phyloP scores from a whole-genome alignment of 2,113 vertebrate species.

The Excalfactoria chinensis region DNA sequence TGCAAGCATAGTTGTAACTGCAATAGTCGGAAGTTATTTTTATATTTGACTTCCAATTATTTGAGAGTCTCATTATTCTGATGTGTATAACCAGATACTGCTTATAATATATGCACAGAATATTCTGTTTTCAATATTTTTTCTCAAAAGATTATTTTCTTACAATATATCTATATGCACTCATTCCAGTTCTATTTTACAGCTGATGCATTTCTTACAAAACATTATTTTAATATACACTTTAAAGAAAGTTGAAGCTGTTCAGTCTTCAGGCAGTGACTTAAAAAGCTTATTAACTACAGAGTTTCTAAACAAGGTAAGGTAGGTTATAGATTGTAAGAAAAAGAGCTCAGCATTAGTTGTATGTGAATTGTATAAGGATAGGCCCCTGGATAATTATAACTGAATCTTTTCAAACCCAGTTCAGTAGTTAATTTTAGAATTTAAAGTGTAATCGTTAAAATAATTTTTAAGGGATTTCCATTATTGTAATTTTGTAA shows the following conservation, averaged over 20 bases:
- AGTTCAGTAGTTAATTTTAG: neutral
- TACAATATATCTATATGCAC: neutral
- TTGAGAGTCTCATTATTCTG: neutral
- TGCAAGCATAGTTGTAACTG: neutral
- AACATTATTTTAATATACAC: neutral
- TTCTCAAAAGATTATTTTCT: neutral
- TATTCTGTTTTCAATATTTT: neutral
- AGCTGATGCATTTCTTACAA: neutral
- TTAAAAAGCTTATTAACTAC: neutral
- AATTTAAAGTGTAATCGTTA: neutral
- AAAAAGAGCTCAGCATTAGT: neutral
- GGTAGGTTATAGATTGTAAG: neutral
- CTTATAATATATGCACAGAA: neutral
- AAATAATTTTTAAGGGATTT: neutral
- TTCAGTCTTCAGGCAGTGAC: neutral
- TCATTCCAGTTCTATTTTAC: neutral
- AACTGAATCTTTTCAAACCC: neutral
- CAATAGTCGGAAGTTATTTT: neutral
- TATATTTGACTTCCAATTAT: neutral
- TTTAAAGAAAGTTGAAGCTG: neutral
- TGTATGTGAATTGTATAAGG: neutral
- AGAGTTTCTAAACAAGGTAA: neutral
- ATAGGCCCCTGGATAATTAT: neutral
- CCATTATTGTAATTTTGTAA: neutral
- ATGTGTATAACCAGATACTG: neutral